phyloP scores from a whole-genome alignment of 2,113 vertebrate species.

The Chaetodon trifascialis region DNA sequence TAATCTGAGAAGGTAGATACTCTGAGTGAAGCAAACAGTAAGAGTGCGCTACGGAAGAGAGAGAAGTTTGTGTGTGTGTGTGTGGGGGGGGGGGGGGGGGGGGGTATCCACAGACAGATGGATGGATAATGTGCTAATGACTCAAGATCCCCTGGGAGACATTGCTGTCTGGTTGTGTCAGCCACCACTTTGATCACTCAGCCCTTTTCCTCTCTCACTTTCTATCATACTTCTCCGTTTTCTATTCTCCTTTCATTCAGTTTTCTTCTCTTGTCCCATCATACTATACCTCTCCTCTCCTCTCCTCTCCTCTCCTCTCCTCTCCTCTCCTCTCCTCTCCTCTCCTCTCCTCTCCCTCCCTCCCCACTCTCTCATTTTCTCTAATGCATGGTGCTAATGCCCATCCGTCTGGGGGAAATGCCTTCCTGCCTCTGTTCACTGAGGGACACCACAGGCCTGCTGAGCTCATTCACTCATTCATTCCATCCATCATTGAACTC shows the following conservation, averaged over 20 bases:
- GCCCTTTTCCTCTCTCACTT: constrained; percentile 17
- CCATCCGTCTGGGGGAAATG: constrained; percentile 52
- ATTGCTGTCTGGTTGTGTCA: constrained; percentile 56
- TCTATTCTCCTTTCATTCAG: constrained; percentile 14
- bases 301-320: neutral
- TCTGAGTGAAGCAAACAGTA: constrained; percentile 26
- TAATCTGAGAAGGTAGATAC: constrained; percentile 57
- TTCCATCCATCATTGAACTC: constrained; percentile 7
- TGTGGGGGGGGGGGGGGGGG: too few species aligned
- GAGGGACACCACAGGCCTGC: constrained; percentile 16
- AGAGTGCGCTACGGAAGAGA: constrained; percentile 16
- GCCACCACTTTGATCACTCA: constrained; percentile 45
- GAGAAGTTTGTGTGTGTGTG: too few species aligned
- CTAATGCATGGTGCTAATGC: constrained; percentile 68
- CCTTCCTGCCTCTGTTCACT: constrained; percentile 63
- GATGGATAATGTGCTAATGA: constrained; percentile 70
- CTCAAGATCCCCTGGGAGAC: constrained; percentile 60
- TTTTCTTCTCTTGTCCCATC: neutral
- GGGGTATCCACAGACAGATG: constrained; percentile 57
- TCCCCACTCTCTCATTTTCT: constrained; percentile 29
- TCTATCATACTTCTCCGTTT: constrained; percentile 26
- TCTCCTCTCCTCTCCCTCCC: neutral
- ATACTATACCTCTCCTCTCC: neutral
- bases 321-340: too few species aligned
- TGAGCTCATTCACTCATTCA: constrained; percentile 64